These are phyloP conservation scores for Maccullochella peelii DNA, from an alignment of 2,113 vertebrate genomes.

Conservation along the genomic window DNA sequence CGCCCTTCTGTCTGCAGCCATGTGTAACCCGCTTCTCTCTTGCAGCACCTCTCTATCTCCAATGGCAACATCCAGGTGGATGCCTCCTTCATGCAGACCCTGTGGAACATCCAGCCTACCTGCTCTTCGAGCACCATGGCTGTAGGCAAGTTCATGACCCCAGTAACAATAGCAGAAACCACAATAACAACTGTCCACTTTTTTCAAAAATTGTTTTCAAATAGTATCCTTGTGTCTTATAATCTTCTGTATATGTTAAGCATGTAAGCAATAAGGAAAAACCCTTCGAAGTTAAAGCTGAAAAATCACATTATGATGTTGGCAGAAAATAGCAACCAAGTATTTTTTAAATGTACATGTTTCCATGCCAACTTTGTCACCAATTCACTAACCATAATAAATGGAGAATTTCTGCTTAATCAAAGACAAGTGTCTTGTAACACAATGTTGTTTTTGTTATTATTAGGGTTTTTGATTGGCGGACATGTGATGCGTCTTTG, in stretches of 20 bases:
- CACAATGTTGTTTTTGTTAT: not conserved
- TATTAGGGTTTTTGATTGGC: conserved; percentile 90
- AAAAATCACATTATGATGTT: not conserved
- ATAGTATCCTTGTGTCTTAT: not conserved
- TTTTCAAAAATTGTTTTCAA: not conserved
- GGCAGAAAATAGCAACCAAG: not conserved
- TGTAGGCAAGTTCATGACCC: conserved; percentile 87
- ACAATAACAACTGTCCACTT: not conserved
- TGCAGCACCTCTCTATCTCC: conserved; percentile 93
- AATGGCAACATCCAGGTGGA: conserved; percentile 93
- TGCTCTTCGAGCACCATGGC: conserved; percentile 91
- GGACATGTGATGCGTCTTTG: conserved; percentile 95
- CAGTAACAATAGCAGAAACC: not conserved
- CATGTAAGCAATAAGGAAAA: not conserved
- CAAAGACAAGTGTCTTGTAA: not conserved
- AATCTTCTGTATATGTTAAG: not conserved
- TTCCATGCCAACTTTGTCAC: not conserved
- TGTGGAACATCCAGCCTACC: conserved; percentile 98
- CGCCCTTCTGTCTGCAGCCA: conserved; percentile 4
- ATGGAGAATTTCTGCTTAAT: not conserved
- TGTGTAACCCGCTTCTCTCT: conserved; percentile 27
- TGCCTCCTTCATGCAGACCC: conserved; percentile 97
- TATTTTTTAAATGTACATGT: not conserved
- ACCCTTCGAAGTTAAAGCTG: not conserved
- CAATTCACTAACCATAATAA: not conserved